These are phyloP conservation scores for Muscicapa comitata DNA, from an alignment of 2,797 vertebrate genomes.

Conservation along the genomic window DNA sequence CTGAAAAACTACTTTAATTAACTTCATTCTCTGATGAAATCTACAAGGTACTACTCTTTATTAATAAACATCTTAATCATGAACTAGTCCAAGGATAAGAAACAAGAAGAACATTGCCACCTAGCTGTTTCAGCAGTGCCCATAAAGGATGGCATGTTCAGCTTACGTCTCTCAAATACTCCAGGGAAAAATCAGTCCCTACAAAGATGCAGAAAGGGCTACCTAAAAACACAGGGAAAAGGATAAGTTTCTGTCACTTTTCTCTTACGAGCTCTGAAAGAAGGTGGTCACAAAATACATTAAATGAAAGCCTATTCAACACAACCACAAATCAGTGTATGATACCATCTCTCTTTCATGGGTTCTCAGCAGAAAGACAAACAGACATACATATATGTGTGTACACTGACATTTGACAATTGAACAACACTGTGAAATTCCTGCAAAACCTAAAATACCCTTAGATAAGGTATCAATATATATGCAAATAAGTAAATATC, in stretches of 20 bases:
- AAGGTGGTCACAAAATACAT: not conserved
- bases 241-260: not conserved
- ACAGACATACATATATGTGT: not conserved
- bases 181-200: not conserved
- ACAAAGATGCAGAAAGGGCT: not conserved
- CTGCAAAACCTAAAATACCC: conserved; percentile 16
- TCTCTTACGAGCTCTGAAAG: not conserved
- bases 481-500: not conserved
- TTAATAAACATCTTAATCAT: conserved; percentile 53
- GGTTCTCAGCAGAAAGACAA: conserved; percentile 52
- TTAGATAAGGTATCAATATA: not conserved
- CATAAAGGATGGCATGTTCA: not conserved
- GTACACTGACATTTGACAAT: not conserved
- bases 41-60: conserved; percentile 25
- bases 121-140: conserved; percentile 49
- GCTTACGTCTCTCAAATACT: not conserved
- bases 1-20: conserved; percentile 49
- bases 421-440: not conserved
- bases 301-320: conserved; percentile 1
- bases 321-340: not conserved
- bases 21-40: not conserved
- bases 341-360: conserved; percentile 33
- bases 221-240: not conserved
- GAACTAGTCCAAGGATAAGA: not conserved
- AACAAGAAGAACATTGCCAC: conserved; percentile 70